Evolutionary conservation across 1,140 invertebrate genomes (phyloP), one percentile per base, ranked within the genome.

Genomic region (Phymorhynchus buccinoides): DNA sequence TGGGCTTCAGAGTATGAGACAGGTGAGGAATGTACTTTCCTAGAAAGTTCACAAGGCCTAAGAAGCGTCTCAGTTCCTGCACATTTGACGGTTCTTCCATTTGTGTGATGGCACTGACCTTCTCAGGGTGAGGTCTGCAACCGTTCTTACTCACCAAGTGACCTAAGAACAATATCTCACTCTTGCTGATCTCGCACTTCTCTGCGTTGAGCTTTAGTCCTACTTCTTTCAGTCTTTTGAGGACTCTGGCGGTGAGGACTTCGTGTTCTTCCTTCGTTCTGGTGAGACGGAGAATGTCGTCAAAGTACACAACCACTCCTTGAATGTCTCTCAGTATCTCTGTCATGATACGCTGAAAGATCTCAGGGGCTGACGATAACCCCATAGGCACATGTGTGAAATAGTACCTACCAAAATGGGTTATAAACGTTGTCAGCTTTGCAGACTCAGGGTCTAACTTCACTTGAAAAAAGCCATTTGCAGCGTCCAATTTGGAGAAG

Each of bases 151-250:
- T 81, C 66, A 86, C 81, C 1, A 71, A 18, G 32, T 86, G 87
- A 3, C 88, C 87, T 62, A 87, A 78, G 42, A 82, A 87, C 27
- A 75, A 32, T 7, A 86, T 41, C 41, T 85, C 75, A 27, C 22
- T 22, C 41, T 80, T 78, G 14, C 62, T 30, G 79, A 93, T 91
- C 32, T 89, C 73, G 88, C 92, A 91, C 88, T 94, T 94, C 62
- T 90, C 86, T 35, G 84, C 88, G 78, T 93, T 93, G 2, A 94
- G 66, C 35, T 75, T 89, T 6, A 93, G 42, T 35, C 89, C 88
- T n/a, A 84, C 73, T 66, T 88, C 84, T 66, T 87, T 14, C 0
- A 92, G 86, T 39, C 71, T 66, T 30, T 86, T n/a, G 22, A 93
- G 84, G 2, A 91, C 89, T 80, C 86, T 66, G 18, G 86, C 68